Conservation (phyloP, 2,888 invertebrate genomes). For the Clistopyga incitator region DNA sequence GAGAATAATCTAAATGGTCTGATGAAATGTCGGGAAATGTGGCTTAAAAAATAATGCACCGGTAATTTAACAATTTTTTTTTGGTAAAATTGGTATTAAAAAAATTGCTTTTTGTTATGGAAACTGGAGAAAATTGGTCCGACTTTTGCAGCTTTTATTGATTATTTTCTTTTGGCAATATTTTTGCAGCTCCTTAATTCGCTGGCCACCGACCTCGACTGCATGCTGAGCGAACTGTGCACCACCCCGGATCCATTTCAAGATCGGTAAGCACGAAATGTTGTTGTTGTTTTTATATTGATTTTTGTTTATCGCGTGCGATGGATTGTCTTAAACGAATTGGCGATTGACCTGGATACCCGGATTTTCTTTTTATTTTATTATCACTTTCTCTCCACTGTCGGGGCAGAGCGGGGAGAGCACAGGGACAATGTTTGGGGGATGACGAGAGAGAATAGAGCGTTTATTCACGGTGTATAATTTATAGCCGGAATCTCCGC, state of each 20-base stretch:
- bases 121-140: too few species aligned
- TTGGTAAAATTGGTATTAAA: too few species aligned
- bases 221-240: constrained; percentile 93
- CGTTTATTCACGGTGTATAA: constrained; percentile 76
- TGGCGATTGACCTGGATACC: constrained; percentile 40
- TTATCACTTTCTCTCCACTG: constrained; percentile 10
- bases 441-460: constrained; percentile 68
- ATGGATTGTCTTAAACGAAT: constrained; percentile 29
- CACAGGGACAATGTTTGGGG: constrained; percentile 21
- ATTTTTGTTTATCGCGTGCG: constrained; percentile 1
- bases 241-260: constrained; percentile 86
- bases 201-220: constrained; percentile 93
- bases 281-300: constrained; percentile 10
- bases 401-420: background rate
- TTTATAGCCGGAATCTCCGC: constrained; percentile 79
- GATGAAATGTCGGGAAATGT: too few species aligned
- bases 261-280: constrained; percentile 75
- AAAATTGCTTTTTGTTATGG: too few species aligned
- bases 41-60: too few species aligned
- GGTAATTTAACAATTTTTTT: too few species aligned
- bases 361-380: constrained; percentile 53
- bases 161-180: constrained; percentile 61
- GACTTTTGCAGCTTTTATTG: background rate
- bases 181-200: constrained; percentile 90
- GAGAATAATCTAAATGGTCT: too few species aligned